Base-by-base conservation (phyloP, 2,797 vertebrate species). In the Geotrypetes seraphini region DNA sequence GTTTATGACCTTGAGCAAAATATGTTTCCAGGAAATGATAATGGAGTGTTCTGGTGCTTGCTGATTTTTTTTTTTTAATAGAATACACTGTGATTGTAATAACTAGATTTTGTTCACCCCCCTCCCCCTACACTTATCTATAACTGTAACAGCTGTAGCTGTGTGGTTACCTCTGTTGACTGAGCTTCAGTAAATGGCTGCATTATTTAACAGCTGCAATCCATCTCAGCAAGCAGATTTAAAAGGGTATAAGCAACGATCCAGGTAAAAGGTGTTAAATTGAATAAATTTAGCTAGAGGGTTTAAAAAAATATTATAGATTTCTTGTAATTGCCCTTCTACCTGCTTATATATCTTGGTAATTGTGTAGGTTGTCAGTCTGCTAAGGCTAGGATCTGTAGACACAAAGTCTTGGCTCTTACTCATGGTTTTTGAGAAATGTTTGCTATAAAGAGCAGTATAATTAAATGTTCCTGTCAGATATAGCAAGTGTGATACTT, bases 371-470 rank as follows among this genome's bases (percentile, higher is more conserved):
- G n/a, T n/a, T n/a, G n/a, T n/a, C n/a, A n/a, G n/a, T n/a, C n/a
- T n/a, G n/a, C n/a, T n/a, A n/a, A n/a, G n/a, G n/a, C n/a, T n/a
- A n/a, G n/a, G n/a, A n/a, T n/a, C n/a, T n/a, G n/a, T n/a, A n/a
- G n/a, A n/a, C n/a, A n/a, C n/a, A n/a, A n/a, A n/a, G n/a, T n/a
- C n/a, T n/a, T n/a, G n/a, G n/a, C n/a, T n/a, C n/a, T n/a, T n/a
- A n/a, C n/a, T n/a, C n/a, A n/a, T n/a, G n/a, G n/a, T n/a, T n/a
- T 19, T 39, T 53, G 15, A 31, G 36, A 60, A 50, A 46, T 38
- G 28, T 2, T 3, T 1, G 13, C 13, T 35, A 16, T 7, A 17
- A 19, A 16, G 31, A 28, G n/a, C 35, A 7, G 22, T 34, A 10
- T 43, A 40, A 38, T 10, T 34, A 29, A 28, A 35, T 31, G 37